phyloP scores from a whole-genome alignment of 2,113 vertebrate species.

The Thomomys bottae region DNA sequence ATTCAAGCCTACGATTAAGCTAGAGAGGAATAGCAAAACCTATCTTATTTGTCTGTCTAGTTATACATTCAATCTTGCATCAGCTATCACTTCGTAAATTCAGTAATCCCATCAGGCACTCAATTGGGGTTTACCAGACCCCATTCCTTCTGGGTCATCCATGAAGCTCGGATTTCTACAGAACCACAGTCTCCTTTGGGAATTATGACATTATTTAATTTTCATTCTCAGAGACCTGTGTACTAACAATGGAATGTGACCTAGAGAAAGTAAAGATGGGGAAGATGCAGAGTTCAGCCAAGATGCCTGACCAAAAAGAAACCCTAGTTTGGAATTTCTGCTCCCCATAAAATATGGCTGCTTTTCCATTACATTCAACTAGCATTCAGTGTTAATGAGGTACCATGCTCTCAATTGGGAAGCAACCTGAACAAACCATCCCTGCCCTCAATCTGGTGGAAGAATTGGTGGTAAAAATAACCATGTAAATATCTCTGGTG shows the following conservation, averaged over 20 bases:
- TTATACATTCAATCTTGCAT: neutral
- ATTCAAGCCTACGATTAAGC: neutral
- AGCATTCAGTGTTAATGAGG: neutral
- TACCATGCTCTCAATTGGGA: neutral
- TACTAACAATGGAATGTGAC: neutral
- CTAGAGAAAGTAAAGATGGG: neutral
- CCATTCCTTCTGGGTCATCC: neutral
- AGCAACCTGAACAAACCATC: neutral
- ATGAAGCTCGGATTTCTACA: neutral
- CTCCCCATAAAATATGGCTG: neutral
- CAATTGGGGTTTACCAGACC: neutral
- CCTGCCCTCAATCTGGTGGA: neutral
- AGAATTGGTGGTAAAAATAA: neutral
- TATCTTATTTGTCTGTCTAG: neutral
- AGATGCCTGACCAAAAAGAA: conserved; percentile 8
- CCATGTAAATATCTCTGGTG: neutral
- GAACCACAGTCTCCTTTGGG: neutral
- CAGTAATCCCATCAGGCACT: neutral
- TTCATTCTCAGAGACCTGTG: neutral
- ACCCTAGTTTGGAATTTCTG: conserved; percentile 2
- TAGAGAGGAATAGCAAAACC: neutral
- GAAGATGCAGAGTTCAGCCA: neutral
- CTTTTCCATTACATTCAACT: conserved; percentile 10
- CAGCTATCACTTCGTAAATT: neutral
- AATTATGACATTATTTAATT: neutral